phyloP scores from a whole-genome alignment of 1,140 invertebrate genomes.

The Trissolcus basalis region DNA sequence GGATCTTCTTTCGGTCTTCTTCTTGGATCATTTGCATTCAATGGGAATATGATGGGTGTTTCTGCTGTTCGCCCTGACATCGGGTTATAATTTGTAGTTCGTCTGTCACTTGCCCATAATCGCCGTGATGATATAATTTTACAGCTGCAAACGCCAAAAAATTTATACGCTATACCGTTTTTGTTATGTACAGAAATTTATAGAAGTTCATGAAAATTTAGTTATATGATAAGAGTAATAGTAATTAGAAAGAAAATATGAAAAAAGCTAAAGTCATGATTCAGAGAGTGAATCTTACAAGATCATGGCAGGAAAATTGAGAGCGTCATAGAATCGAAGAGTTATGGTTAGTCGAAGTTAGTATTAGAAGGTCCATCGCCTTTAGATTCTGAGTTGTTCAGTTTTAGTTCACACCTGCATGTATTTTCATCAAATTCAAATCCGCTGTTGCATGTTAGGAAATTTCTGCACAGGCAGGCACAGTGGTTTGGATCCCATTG shows the following conservation, averaged over 20 bases:
- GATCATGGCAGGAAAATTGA: no score
- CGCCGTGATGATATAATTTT: conserved; percentile 38
- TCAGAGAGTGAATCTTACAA: not conserved
- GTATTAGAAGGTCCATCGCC: not conserved
- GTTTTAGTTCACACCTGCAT: conserved; percentile 77
- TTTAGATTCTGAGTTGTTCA: conserved; percentile 3
- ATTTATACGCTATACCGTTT: no score
- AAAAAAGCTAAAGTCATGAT: no score
- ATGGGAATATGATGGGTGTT: conserved; percentile 47
- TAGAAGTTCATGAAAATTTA: no score
- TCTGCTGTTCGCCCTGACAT: conserved; percentile 32
- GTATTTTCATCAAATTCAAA: conserved; percentile 78
- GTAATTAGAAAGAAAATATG: no score
- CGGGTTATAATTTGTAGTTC: conserved; percentile 48
- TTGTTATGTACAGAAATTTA: no score
- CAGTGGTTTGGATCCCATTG: conserved; percentile 80
- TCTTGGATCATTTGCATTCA: conserved; percentile 53
- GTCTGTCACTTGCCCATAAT: conserved; percentile 48
- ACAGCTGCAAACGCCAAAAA: conserved; percentile 60
- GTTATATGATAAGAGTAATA: no score
- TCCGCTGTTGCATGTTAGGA: conserved; percentile 78
- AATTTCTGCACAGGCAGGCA: conserved; percentile 78
- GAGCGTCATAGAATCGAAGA: conserved; percentile 5
- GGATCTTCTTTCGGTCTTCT: conserved; percentile 60
- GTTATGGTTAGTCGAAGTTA: conserved; percentile 17